phyloP scores from a whole-genome alignment of 2,113 vertebrate genomes.

The Microcebus griseorufus region DNA sequence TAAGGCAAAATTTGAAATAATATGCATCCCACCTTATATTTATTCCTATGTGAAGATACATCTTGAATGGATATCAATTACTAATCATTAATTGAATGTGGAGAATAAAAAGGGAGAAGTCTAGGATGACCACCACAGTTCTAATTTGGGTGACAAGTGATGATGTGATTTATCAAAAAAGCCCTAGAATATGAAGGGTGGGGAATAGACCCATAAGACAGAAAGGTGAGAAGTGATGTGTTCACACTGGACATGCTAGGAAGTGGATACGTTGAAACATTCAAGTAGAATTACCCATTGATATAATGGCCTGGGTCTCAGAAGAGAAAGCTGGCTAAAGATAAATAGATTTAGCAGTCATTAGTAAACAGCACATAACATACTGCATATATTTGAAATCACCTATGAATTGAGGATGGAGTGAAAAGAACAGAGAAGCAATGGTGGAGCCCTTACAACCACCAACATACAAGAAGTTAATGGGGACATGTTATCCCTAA shows the following conservation, averaged over 20 bases:
- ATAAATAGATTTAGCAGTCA: not conserved
- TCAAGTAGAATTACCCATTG: not conserved
- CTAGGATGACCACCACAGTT: not conserved
- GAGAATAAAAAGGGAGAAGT: not conserved
- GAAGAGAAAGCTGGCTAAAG: not conserved
- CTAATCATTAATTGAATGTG: not conserved
- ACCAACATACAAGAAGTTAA: not conserved
- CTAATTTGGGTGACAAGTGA: not conserved
- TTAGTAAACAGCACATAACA: not conserved
- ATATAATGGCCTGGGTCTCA: not conserved
- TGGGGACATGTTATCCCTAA: not conserved
- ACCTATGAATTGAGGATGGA: not conserved
- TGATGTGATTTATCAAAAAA: not conserved
- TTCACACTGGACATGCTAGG: not conserved
- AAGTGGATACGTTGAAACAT: not conserved
- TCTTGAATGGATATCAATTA: not conserved
- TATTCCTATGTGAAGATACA: not conserved
- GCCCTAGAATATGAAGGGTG: not conserved
- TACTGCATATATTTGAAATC: not conserved
- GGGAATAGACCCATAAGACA: no score
- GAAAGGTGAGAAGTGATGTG: not conserved
- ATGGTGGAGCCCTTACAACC: not conserved
- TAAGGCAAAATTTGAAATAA: not conserved
- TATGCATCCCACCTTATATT: not conserved
- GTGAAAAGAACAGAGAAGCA: not conserved